phyloP scores from a whole-genome alignment of 2,888 invertebrate genomes.

The Scelioninae gen. 2 region DNA sequence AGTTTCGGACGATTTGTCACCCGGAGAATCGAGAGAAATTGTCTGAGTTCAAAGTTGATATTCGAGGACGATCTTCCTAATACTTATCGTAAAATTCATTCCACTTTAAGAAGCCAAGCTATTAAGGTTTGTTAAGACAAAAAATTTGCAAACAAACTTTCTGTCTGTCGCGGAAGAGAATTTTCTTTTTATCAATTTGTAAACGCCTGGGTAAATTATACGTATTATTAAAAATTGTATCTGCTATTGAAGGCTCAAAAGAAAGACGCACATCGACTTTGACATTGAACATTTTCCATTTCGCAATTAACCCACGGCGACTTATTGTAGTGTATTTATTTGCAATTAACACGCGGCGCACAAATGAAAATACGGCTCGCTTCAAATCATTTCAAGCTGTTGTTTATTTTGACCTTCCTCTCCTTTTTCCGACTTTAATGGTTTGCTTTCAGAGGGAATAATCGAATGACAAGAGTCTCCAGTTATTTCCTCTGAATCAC shows the following conservation, averaged over 20 bases:
- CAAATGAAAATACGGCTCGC: constrained; percentile 26
- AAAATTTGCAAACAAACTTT: too few species aligned
- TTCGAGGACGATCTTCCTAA: constrained; percentile 30
- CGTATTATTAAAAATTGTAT: too few species aligned
- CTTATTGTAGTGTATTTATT: constrained; percentile 32
- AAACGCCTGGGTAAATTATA: too few species aligned
- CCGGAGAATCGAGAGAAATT: constrained; percentile 35
- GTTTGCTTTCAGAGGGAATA: constrained; percentile 36
- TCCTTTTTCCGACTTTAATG: constrained; percentile 36
- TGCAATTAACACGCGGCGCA: constrained; percentile 29
- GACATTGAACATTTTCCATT: constrained; percentile 25
- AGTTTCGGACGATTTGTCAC: constrained; percentile 38
- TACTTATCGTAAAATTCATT: constrained; percentile 38
- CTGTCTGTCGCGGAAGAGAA: too few species aligned
- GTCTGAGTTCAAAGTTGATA: constrained; percentile 40
- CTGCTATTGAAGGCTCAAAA: too few species aligned
- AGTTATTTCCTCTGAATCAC: constrained; percentile 26
- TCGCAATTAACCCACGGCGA: constrained; percentile 18
- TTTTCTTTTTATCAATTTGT: too few species aligned
- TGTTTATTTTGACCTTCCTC: constrained; percentile 33
- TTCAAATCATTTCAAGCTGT: constrained; percentile 9
- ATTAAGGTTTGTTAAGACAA: constrained; percentile 19
- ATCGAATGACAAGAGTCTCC: constrained; percentile 32
- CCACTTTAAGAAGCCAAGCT: constrained; percentile 24
- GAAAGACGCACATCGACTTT: constrained; percentile 4